These are phyloP conservation scores for Scomber colias DNA, from an alignment of 2,113 vertebrate species.

Conservation along the genomic window DNA sequence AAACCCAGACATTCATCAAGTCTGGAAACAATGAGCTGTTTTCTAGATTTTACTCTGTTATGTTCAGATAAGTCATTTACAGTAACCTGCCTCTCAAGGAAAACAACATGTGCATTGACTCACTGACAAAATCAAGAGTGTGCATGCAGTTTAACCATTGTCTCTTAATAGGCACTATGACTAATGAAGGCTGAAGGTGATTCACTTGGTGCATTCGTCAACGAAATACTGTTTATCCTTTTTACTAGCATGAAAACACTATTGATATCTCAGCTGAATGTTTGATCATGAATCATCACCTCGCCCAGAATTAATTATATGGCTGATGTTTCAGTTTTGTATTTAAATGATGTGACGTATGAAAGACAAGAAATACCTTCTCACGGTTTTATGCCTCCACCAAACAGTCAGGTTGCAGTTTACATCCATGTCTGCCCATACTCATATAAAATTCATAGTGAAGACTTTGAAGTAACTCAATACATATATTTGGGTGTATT, in stretches of 20 bases:
- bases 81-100: neutral
- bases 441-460: no score
- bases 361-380: no score
- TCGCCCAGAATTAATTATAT: no score
- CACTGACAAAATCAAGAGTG: neutral
- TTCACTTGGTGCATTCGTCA: neutral
- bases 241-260: neutral
- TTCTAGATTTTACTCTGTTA: neutral
- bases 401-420: no score
- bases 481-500: no score
- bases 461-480: no score
- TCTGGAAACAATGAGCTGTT: neutral
- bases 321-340: no score
- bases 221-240: neutral
- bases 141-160: no score
- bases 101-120: neutral
- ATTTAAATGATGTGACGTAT: no score
- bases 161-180: no score
- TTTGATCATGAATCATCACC: neutral
- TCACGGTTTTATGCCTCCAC: no score
- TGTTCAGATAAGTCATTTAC: neutral
- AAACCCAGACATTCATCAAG: neutral
- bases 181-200: slow-evolving; percentile 1
- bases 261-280: neutral
- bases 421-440: no score